Conservation (phyloP, 92 coral and sea anemone genomes). For the Zoanthus sansibaricus region DNA sequence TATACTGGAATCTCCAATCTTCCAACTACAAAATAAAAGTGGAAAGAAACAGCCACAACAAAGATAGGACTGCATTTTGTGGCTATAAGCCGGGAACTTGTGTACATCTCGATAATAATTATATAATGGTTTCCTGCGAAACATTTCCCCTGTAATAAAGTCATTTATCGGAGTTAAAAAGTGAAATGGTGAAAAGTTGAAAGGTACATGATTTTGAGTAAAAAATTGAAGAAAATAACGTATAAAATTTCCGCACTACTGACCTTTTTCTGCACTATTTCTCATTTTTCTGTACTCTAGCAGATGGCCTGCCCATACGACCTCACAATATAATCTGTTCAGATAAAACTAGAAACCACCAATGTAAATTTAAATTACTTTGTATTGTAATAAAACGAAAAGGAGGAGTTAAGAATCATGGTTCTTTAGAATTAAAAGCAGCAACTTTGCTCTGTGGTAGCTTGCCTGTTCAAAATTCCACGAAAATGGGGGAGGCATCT, state of each 20-base stretch:
- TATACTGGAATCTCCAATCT: slow-evolving; percentile 8
- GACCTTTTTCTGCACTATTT: neutral
- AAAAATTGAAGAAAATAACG: neutral
- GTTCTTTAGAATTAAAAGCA: neutral
- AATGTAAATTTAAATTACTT: neutral
- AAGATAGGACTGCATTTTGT: slow-evolving; percentile 11
- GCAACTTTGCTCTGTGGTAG: slow-evolving; percentile 3
- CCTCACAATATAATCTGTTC: neutral
- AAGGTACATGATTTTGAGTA: neutral
- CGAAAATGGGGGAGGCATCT: neutral
- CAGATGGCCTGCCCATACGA: neutral
- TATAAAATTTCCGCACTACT: neutral
- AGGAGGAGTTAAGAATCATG: neutral
- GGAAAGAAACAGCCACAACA: slow-evolving; percentile 2
- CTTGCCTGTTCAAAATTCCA: slow-evolving; percentile 13
- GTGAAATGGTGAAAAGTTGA: neutral
- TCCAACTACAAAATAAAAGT: neutral
- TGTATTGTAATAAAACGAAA: neutral
- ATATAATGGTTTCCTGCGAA: neutral
- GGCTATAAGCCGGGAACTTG: neutral
- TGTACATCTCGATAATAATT: neutral
- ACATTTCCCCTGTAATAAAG: neutral
- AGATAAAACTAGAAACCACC: neutral
- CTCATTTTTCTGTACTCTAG: neutral
- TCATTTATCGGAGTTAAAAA: neutral